Conservation (phyloP, 2,113 vertebrate species). For the Lontra canadensis region DNA sequence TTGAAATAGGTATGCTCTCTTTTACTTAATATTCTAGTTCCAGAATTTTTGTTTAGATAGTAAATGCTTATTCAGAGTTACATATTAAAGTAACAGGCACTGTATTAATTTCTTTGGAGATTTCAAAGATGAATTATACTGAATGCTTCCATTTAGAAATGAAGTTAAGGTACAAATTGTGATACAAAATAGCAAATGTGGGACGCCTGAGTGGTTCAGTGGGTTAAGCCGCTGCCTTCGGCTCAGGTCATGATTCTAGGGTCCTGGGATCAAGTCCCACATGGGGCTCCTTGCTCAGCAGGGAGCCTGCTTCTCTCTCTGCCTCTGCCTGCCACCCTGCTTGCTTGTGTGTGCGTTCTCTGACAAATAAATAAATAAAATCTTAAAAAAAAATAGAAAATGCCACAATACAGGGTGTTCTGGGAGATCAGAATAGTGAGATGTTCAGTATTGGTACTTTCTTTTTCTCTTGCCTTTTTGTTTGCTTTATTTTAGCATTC, state of each 20-base stretch:
- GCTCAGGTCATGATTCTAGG: too few species aligned
- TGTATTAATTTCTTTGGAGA: background rate
- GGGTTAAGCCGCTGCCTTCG: too few species aligned
- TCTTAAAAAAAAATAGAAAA: background rate
- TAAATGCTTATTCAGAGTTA: background rate
- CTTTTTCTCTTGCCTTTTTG: background rate
- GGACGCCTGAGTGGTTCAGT: too few species aligned
- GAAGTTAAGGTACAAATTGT: background rate
- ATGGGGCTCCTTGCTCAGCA: too few species aligned
- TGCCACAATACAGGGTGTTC: background rate
- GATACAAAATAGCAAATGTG: background rate
- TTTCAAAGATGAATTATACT: background rate
- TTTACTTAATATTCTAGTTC: background rate
- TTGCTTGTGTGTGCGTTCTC: too few species aligned
- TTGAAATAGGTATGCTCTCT: background rate
- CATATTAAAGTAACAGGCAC: background rate
- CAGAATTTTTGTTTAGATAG: background rate
- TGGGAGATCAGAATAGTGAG: background rate
- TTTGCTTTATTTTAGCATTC: background rate
- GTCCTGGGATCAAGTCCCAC: too few species aligned
- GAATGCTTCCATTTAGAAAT: background rate
- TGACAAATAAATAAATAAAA: too few species aligned
- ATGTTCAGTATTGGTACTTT: background rate
- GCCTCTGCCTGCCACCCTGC: too few species aligned
- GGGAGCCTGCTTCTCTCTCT: too few species aligned